phyloP scores from a whole-genome alignment of 2,888 invertebrate species.

The Neoaliturus tenellus region DNA sequence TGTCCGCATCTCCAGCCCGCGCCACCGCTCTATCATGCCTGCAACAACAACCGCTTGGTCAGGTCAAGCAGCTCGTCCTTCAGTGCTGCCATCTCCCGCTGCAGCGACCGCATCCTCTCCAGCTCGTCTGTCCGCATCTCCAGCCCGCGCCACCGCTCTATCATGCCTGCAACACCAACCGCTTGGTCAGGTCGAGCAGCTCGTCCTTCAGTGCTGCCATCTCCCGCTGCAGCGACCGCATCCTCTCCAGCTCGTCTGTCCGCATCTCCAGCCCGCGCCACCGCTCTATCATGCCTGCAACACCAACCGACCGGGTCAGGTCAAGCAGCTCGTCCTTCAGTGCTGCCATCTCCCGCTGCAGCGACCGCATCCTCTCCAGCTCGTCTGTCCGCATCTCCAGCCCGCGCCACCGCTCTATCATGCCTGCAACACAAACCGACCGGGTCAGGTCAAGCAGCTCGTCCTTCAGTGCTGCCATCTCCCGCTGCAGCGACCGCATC shows the following conservation, averaged over 20 bases:
- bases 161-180: slow-evolving; percentile 71
- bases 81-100: slow-evolving; percentile 70
- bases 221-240: too few relatives aligned
- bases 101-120: slow-evolving; percentile 69
- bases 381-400: slow-evolving; percentile 72
- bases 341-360: slow-evolving; percentile 70
- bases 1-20: slow-evolving; percentile 72
- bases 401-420: slow-evolving; percentile 74
- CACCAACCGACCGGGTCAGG: slow-evolving; percentile 63
- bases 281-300: too few relatives aligned
- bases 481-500: too few relatives aligned
- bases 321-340: slow-evolving; percentile 71
- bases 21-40: slow-evolving; percentile 75
- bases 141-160: slow-evolving; percentile 74
- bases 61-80: slow-evolving; percentile 71
- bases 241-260: slow-evolving; percentile 72
- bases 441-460: too few relatives aligned
- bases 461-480: too few relatives aligned
- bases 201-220: too few relatives aligned
- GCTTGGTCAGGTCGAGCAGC: too few relatives aligned
- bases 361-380: slow-evolving; percentile 68
- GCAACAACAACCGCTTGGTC: slow-evolving; percentile 67
- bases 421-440: slow-evolving; percentile 71
- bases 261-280: slow-evolving; percentile 65
- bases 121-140: slow-evolving; percentile 71